phyloP scores from a whole-genome alignment of 92 coral and sea anemone species.

The Umimayanthus chanpuru region DNA sequence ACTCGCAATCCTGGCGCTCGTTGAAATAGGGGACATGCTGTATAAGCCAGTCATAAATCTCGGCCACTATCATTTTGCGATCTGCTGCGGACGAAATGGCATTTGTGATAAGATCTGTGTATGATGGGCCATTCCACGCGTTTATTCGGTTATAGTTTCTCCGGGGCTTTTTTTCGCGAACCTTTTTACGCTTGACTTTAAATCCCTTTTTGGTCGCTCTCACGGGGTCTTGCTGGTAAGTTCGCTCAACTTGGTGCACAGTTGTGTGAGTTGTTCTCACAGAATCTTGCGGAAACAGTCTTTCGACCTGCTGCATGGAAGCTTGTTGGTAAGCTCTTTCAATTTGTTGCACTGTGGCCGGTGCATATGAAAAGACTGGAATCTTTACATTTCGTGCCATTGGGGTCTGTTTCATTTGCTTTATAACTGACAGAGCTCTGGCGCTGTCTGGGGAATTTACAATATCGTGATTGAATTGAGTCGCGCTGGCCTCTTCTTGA shows the following conservation, averaged over 20 bases:
- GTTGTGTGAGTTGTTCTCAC: not conserved
- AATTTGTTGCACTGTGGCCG: not conserved
- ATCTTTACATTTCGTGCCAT: not conserved
- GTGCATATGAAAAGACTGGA: not conserved
- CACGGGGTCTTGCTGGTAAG: not conserved
- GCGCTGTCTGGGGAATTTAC: not conserved
- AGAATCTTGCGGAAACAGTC: not conserved
- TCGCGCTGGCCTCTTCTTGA: not conserved
- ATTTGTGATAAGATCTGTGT: constrained; percentile 78
- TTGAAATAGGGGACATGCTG: constrained; percentile 73
- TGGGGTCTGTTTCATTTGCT: not conserved
- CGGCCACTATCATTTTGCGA: constrained; percentile 69
- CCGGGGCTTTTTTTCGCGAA: not conserved
- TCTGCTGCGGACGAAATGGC: constrained; percentile 64
- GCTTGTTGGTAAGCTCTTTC: not conserved
- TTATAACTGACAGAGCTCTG: constrained; percentile 3
- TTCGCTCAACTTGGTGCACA: not conserved
- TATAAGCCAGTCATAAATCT: constrained; percentile 84
- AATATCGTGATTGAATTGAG: not conserved
- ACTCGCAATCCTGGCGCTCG: constrained; percentile 71
- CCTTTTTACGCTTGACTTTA: not conserved
- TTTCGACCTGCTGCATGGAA: not conserved
- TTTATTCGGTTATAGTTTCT: constrained; percentile 33
- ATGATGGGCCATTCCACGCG: constrained; percentile 86
- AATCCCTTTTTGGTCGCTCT: not conserved